Evolutionary conservation across 2,797 vertebrate genomes (phyloP).

Genomic region (Cuniculus paca): DNA sequence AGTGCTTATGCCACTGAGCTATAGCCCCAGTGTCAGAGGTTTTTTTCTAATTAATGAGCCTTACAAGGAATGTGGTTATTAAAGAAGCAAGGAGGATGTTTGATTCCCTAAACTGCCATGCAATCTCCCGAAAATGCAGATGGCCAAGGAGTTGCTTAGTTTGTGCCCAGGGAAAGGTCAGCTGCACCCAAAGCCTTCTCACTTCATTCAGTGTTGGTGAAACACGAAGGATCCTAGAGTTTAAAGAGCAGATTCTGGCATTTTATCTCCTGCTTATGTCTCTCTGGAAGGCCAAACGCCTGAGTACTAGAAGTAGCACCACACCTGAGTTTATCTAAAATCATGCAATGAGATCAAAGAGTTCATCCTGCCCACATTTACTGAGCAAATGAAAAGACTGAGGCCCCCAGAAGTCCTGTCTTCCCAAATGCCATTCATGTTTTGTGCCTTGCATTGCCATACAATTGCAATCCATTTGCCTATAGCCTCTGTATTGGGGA

Average conservation of each 20-base stretch:
- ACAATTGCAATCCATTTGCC: neutral
- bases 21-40: too few species aligned
- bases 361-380: neutral
- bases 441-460: neutral
- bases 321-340: neutral
- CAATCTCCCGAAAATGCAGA: neutral
- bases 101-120: neutral
- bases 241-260: neutral
- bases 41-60: constrained; percentile 51
- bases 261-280: neutral
- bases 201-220: neutral
- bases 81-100: neutral
- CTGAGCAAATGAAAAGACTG: neutral
- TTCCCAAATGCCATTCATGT: neutral
- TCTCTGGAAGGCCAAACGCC: neutral
- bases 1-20: too few species aligned
- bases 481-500: neutral
- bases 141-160: neutral
- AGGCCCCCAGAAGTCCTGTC: neutral
- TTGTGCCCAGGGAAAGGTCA: neutral
- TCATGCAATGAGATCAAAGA: neutral
- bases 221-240: neutral
- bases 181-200: neutral
- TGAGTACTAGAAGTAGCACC: neutral
- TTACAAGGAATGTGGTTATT: constrained; percentile 13